Evolutionary conservation across 2,113 vertebrate species (phyloP).

Genomic region (Microtus ochrogaster): DNA sequence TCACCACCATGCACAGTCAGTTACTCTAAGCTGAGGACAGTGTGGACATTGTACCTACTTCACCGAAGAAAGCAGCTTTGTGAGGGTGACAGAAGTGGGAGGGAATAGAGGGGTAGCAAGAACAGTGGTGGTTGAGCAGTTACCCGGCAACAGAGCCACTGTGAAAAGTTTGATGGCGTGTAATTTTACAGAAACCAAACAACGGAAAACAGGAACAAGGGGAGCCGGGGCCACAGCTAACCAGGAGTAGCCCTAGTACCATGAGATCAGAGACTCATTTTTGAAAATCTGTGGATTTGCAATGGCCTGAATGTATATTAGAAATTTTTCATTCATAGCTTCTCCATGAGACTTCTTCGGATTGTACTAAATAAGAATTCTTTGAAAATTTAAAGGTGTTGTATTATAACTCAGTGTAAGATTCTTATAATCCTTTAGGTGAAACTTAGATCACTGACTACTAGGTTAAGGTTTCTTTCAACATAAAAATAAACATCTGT

Average conservation of each 20-base stretch:
- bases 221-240: not conserved
- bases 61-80: not conserved
- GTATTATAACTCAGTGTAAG: not conserved
- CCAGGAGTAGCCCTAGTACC: not conserved
- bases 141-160: not conserved
- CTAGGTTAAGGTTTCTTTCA: not conserved
- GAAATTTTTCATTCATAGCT: not conserved
- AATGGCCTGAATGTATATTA: not conserved
- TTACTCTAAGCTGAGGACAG: not conserved
- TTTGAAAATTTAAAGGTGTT: not conserved
- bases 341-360: not conserved
- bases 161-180: not conserved
- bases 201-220: not conserved
- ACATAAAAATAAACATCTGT: slow-evolving; percentile 1
- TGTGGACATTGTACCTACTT: not conserved
- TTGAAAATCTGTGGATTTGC: not conserved
- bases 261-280: not conserved
- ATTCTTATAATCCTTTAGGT: not conserved
- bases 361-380: not conserved
- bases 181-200: not conserved
- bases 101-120: not conserved
- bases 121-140: not conserved
- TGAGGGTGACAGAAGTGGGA: not conserved
- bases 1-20: not conserved
- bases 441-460: not conserved